Percentiles rank a stretch among this genome's conserved stretches.
Conservation (phyloP, 53 echinoderm and acorn worm genomes). For the Mesocentrotus franciscanus region DNA sequence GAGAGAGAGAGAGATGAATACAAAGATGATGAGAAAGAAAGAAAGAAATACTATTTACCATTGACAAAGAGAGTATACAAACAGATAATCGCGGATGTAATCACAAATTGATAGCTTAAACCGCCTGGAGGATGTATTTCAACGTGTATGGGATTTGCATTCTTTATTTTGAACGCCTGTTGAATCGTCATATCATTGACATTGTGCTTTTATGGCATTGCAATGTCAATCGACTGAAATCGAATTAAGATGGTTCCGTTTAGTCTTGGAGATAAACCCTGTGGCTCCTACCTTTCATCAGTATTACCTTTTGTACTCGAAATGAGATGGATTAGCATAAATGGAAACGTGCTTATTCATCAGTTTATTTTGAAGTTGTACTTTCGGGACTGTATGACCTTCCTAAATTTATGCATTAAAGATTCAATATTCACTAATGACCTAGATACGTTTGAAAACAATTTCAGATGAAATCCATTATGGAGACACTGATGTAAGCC, state of each 20-base stretch:
- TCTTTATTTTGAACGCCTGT: background rate
- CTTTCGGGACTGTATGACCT: background rate
- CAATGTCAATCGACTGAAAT: background rate
- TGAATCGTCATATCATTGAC: background rate
- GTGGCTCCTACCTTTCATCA: background rate
- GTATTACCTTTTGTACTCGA: background rate
- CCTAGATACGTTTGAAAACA: background rate
- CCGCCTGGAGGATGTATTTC: slow-evolving; percentile 1
- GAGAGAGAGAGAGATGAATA: background rate
- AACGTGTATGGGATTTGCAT: slow-evolving; percentile 6
- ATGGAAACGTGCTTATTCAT: background rate
- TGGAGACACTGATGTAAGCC: too few relatives aligned
- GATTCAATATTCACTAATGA: background rate
- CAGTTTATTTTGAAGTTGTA: slow-evolving; percentile 9
- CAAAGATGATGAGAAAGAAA: background rate
- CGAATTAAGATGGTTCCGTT: background rate
- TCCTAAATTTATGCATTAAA: background rate
- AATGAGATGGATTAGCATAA: background rate
- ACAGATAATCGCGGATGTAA: background rate
- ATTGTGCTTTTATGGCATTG: background rate
- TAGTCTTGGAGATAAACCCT: background rate
- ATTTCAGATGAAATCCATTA: background rate
- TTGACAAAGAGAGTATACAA: slow-evolving; percentile 1
- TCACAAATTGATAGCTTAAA: slow-evolving; percentile 3
- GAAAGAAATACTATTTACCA: background rate